Evolutionary conservation across 2,113 vertebrate genomes (phyloP).

Genomic region (Esox niger): DNA sequence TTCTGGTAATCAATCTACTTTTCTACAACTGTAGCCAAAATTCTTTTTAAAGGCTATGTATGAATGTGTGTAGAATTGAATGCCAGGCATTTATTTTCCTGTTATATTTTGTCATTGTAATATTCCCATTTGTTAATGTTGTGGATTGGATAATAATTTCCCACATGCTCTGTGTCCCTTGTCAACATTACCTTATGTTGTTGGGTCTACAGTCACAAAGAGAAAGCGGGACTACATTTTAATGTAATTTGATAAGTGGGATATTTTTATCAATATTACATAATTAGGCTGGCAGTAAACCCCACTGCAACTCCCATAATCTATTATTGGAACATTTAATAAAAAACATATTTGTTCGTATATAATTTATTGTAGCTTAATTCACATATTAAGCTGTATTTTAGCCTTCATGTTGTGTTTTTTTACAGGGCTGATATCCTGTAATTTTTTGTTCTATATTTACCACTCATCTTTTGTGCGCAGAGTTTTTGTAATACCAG

Average conservation of each 20-base stretch:
- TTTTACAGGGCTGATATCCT: too few species aligned
- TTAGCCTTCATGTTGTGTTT: too few species aligned
- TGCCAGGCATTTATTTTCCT: neutral
- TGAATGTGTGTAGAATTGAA: constrained; percentile 33
- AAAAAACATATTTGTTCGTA: neutral
- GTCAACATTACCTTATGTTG: neutral
- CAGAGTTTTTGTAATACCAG: too few species aligned
- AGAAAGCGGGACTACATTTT: neutral
- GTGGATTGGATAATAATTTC: too few species aligned
- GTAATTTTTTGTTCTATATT: too few species aligned
- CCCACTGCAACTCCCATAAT: neutral
- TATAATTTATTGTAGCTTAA: too few species aligned
- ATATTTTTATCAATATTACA: neutral
- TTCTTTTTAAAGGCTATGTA: constrained; percentile 37
- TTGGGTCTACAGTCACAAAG: too few species aligned
- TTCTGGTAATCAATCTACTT: constrained; percentile 27
- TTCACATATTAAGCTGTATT: too few species aligned
- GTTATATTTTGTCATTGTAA: neutral
- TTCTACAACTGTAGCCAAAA: constrained; percentile 33
- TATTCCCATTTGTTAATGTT: too few species aligned
- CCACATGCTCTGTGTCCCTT: neutral
- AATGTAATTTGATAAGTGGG: neutral
- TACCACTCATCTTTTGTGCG: too few species aligned
- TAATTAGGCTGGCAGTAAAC: neutral
- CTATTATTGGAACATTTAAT: neutral